Percentiles rank a stretch among this genome's conserved stretches.
Evolutionary conservation across 2,797 vertebrate genomes (phyloP).

Genomic region (Pachyuromys duprasi): DNA sequence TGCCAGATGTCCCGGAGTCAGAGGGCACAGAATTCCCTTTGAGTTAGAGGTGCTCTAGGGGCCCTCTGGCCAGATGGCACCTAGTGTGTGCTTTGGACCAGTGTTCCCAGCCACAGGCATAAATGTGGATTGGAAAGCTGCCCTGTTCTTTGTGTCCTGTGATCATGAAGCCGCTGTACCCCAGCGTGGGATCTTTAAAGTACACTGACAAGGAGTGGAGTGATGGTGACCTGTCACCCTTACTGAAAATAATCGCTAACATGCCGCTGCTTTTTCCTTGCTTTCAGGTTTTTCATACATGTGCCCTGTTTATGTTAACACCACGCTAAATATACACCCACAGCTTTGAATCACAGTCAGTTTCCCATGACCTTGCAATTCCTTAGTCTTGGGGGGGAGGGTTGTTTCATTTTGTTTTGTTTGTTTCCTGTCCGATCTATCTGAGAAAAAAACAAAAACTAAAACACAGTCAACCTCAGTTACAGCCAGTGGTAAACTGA

Average conservation of each 20-base stretch:
- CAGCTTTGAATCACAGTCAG: background rate
- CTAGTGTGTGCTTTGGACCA: background rate
- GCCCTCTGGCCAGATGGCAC: background rate
- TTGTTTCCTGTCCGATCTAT: background rate
- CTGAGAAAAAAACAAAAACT: background rate
- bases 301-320: background rate
- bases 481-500: background rate
- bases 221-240: background rate
- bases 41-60: background rate
- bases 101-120: background rate
- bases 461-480: background rate
- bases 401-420: background rate
- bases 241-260: background rate
- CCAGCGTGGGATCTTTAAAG: slow-evolving; percentile 1
- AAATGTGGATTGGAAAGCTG: background rate
- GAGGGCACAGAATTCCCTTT: background rate
- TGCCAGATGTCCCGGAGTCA: background rate
- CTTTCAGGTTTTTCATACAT: background rate
- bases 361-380: background rate
- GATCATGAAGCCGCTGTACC: background rate
- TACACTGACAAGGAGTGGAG: background rate
- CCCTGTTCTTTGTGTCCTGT: background rate
- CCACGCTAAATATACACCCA: background rate
- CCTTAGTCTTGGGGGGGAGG: background rate
- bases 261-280: background rate